These are phyloP conservation scores for Andrena praecox DNA, from an alignment of 2,888 invertebrate species.

Conservation along the genomic window DNA sequence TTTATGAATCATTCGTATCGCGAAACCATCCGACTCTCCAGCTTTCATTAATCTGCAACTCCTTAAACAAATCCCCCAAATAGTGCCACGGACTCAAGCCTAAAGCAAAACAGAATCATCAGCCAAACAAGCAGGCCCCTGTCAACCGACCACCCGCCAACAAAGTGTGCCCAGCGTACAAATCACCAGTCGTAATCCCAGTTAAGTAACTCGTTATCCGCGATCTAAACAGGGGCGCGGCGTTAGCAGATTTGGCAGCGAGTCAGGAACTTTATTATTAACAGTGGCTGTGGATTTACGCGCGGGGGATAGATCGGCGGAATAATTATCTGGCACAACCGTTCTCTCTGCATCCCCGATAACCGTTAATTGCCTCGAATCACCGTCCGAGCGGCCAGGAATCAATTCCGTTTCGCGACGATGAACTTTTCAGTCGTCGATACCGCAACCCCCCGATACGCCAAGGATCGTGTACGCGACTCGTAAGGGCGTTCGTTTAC, in stretches of 20 bases:
- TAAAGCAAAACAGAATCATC: neutral
- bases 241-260: slow-evolving; percentile 38
- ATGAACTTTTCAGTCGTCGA: neutral
- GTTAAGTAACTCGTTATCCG: slow-evolving; percentile 14
- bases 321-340: slow-evolving; percentile 23
- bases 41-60: too few relatives aligned
- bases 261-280: slow-evolving; percentile 64
- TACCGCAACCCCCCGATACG: neutral
- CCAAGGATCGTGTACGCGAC: neutral
- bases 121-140: neutral
- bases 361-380: slow-evolving; percentile 7
- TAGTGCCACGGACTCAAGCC: too few relatives aligned
- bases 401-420: neutral
- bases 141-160: neutral
- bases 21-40: neutral
- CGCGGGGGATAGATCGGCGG: slow-evolving; percentile 30
- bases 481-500: slow-evolving; percentile 2
- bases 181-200: slow-evolving; percentile 3
- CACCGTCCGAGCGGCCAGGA: neutral
- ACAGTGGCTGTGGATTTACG: slow-evolving; percentile 51
- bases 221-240: slow-evolving; percentile 23
- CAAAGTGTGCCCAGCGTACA: slow-evolving; percentile 9
- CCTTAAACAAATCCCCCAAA: too few relatives aligned
- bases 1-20: neutral
- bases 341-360: neutral